phyloP scores from a whole-genome alignment of 2,888 invertebrate species.

The Clanis bilineata region DNA sequence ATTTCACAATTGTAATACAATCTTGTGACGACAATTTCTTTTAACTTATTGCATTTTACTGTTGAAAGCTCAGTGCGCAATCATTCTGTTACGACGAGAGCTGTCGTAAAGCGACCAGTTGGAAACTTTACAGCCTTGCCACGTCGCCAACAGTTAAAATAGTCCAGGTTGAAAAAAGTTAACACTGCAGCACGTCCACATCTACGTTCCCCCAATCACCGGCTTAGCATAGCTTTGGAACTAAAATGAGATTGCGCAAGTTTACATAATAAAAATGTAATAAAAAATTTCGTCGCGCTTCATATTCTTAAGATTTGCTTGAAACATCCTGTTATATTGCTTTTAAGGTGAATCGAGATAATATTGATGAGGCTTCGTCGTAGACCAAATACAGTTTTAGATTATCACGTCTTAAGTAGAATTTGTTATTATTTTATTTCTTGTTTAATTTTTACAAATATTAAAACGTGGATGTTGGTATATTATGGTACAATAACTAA shows the following conservation, averaged over 20 bases:
- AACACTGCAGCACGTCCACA: slow-evolving; percentile 21
- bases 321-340: background rate
- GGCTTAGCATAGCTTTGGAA: background rate
- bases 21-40: slow-evolving; percentile 53
- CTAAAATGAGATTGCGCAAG: slow-evolving; percentile 10
- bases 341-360: background rate
- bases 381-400: no score
- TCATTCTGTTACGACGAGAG: slow-evolving; percentile 65
- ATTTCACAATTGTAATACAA: slow-evolving; percentile 35
- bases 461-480: no score
- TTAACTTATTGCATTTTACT: slow-evolving; percentile 62
- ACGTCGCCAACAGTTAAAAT: slow-evolving; percentile 54
- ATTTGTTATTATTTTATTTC: no score
- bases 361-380: no score
- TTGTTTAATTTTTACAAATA: no score
- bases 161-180: slow-evolving; percentile 51
- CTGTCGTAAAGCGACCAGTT: slow-evolving; percentile 70
- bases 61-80: slow-evolving; percentile 58
- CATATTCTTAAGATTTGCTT: background rate
- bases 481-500: no score
- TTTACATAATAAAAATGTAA: background rate
- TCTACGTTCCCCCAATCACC: background rate
- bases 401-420: no score
- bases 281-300: background rate
- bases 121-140: slow-evolving; percentile 62